phyloP scores from a whole-genome alignment of 2,888 invertebrate species.

The Tenthredo livida region DNA sequence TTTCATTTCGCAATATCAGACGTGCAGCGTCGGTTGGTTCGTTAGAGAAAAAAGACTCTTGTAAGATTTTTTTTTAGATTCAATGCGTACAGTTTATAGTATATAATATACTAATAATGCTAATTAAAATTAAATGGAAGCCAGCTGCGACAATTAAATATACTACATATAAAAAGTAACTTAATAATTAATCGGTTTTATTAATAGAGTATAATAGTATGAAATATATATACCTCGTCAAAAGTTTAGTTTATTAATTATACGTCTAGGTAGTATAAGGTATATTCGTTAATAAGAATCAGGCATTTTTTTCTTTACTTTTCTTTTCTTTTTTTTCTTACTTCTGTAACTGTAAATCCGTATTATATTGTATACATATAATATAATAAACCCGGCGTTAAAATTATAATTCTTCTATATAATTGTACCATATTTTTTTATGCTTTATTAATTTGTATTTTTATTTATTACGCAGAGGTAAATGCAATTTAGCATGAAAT shows the following conservation, averaged over 20 bases:
- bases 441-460: neutral
- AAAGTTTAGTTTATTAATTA: neutral
- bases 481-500: neutral
- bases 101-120: too few relatives aligned
- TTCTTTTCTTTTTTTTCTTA: neutral
- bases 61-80: neutral
- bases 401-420: neutral
- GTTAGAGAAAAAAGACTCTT: neutral
- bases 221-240: neutral
- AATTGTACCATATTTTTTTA: neutral
- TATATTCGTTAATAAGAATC: neutral
- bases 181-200: neutral
- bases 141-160: neutral
- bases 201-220: neutral
- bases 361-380: neutral
- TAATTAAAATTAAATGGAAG: slow-evolving; percentile 6
- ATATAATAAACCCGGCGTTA: neutral
- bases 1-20: neutral
- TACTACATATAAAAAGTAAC: neutral
- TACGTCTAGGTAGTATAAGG: too few relatives aligned
- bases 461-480: neutral
- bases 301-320: neutral
- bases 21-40: neutral
- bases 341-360: neutral
- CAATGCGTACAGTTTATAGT: neutral